Base-by-base conservation (phyloP, 2,797 vertebrate genomes). In the Pelodytes ibericus region DNA sequence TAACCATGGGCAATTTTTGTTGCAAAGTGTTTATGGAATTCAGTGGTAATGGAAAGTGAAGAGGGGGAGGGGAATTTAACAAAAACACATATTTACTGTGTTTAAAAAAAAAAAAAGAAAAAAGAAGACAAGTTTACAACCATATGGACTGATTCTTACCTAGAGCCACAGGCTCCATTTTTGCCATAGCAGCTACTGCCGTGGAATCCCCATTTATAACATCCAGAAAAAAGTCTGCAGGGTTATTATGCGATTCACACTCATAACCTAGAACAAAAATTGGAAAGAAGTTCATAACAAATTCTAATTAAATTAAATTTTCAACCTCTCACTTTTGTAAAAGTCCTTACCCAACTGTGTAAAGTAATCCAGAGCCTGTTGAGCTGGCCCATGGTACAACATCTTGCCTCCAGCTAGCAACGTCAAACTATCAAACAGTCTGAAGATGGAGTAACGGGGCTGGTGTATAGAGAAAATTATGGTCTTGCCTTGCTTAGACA, bases 381-480 rank as follows among this genome's bases (percentile, higher is more conserved):
- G 82, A 4, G 95, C 89, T 0, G 94, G 93, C 15, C 97, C 97
- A 0, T 99, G 96, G 81, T 92, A 99, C 20, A 97, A 85, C 80
- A 95, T 82, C 77, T 89, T 94, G 31, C 97, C 97, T 1, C 83
- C 82, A 0, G 95, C 95, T 85, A 99, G 80, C 78, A 99, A 84
- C 0, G 94, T 98, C 70, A 99, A 87, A 22, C 66, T 92, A 84
- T 98, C 94, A 75, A 98, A 98, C 60, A 95, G 87, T 25, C 89
- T 91, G 87, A 96, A 99, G 87, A 99, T 99, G 83, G 95, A 95
- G 81, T 95, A 98, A 0, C 95, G 93, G 5, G 97, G 96, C 69
- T 98, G 97, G 82, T 97, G 96, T 84, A 99, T 97, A 75, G 97
- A 98, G 87, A 99, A 93, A 62, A 99, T 95, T 11, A 99, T 95